phyloP scores from a whole-genome alignment of 92 coral and sea anemone species.

The Porites evermanni region DNA sequence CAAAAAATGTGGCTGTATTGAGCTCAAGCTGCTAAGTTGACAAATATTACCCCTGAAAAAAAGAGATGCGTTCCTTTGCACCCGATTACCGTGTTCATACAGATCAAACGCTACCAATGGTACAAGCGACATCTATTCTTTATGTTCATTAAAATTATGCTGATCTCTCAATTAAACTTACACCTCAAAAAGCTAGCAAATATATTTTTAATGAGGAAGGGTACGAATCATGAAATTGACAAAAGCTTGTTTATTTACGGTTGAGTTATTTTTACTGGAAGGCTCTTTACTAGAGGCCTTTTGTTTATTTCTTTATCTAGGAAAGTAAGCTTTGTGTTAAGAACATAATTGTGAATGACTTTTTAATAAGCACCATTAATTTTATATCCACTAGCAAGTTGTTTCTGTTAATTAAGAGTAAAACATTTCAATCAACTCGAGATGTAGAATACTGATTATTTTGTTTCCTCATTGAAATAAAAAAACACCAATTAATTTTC shows the following conservation, averaged over 20 bases:
- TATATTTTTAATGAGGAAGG: background rate
- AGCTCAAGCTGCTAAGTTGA: background rate
- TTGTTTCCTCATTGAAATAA: constrained; percentile 9
- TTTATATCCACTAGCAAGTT: background rate
- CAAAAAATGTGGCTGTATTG: constrained; percentile 31
- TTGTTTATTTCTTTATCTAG: background rate
- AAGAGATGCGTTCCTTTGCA: background rate
- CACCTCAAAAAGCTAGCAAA: background rate
- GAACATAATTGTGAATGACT: no score
- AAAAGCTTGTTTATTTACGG: background rate
- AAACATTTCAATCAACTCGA: no score
- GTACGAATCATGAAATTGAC: background rate
- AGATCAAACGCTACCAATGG: background rate
- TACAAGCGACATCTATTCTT: no score
- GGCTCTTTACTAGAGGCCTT: background rate
- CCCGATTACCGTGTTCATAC: background rate
- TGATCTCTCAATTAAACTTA: background rate
- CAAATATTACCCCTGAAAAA: constrained; percentile 1
- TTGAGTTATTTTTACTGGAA: background rate
- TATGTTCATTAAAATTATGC: background rate
- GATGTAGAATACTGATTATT: no score
- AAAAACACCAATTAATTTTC: background rate
- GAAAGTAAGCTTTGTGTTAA: no score
- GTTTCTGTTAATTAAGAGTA: background rate
- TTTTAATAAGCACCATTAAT: no score